Conservation (phyloP, 2,888 invertebrate species). For the Pandemis heparana region DNA sequence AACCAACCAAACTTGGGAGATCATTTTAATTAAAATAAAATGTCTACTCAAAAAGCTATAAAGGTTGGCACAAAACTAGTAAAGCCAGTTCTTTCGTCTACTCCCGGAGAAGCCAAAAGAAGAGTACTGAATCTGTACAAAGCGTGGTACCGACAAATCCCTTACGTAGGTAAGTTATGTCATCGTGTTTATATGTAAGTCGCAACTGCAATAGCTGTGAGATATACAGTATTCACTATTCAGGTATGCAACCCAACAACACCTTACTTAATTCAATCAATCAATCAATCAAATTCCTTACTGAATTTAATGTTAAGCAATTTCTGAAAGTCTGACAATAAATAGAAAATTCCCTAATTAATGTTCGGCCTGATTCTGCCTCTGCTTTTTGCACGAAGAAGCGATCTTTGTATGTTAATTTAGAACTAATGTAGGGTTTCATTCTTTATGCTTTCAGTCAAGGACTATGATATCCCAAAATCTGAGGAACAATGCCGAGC, state of each 20-base stretch:
- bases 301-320: neutral
- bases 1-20: slow-evolving; percentile 9
- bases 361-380: neutral
- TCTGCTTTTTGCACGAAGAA: neutral
- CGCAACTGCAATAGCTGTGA: neutral
- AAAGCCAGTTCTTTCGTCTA: slow-evolving; percentile 93
- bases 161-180: slow-evolving; percentile 92
- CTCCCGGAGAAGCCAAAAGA: slow-evolving; percentile 90
- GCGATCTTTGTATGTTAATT: neutral
- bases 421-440: neutral
- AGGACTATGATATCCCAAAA: slow-evolving; percentile 93
- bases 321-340: neutral
- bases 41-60: slow-evolving; percentile 74
- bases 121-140: slow-evolving; percentile 95
- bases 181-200: slow-evolving; percentile 56
- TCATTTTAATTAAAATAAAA: slow-evolving; percentile 47
- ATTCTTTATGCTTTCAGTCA: slow-evolving; percentile 84
- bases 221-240: neutral
- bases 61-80: slow-evolving; percentile 88
- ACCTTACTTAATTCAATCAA: neutral
- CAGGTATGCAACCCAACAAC: neutral
- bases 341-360: neutral
- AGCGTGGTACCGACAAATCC: slow-evolving; percentile 97
- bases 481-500: slow-evolving; percentile 88
- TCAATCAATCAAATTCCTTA: no score